These are phyloP conservation scores for Schizaphis graminum DNA, from an alignment of 2,888 invertebrate species.

Conservation along the genomic window DNA sequence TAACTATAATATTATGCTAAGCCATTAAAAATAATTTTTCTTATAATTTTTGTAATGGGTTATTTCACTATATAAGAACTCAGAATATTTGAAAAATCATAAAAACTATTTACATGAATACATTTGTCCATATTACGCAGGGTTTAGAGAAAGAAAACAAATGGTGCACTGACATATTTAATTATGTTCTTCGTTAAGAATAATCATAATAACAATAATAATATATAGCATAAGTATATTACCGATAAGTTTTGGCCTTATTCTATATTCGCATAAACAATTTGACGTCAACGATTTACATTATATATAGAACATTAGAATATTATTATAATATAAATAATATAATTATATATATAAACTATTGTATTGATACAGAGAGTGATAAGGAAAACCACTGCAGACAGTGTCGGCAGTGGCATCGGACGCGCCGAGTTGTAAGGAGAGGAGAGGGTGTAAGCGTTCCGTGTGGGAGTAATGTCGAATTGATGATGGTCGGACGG, in stretches of 20 bases:
- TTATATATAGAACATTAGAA: background rate
- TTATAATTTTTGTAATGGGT: background rate
- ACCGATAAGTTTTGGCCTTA: constrained; percentile 20
- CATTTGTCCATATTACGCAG: background rate
- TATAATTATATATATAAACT: background rate
- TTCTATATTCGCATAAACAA: constrained; percentile 23
- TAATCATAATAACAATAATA: background rate
- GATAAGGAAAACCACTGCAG: background rate
- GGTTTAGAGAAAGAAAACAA: background rate
- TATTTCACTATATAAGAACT: background rate
- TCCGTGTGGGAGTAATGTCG: constrained; percentile 57
- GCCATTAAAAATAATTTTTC: background rate
- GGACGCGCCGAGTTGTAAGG: background rate
- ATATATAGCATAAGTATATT: background rate
- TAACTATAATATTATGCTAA: background rate
- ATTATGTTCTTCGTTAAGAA: background rate
- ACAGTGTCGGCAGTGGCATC: background rate
- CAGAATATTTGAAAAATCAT: background rate
- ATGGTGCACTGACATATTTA: background rate
- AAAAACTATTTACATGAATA: background rate
- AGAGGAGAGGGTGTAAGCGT: background rate
- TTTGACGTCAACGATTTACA: constrained; percentile 39
- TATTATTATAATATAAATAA: background rate
- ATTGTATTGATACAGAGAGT: background rate
- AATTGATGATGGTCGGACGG: constrained; percentile 41